Percentiles rank a stretch among this genome's conserved stretches.
These are phyloP conservation scores for Triplophysa tibetana DNA, from an alignment of 2,113 vertebrate species.

Conservation along the genomic window DNA sequence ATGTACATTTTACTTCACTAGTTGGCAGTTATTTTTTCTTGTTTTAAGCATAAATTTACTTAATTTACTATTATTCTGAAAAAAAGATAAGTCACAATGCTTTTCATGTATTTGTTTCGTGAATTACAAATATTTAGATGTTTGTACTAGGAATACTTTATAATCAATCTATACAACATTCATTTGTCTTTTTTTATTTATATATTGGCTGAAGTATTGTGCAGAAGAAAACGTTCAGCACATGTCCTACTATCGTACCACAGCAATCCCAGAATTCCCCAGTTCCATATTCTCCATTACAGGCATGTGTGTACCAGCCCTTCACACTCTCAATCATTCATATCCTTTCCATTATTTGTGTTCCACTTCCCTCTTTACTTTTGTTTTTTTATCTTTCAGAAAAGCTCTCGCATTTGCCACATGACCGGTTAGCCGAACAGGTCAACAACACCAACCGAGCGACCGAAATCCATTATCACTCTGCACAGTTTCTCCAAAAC, in stretches of 20 bases:
- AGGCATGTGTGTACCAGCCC: constrained; percentile 33
- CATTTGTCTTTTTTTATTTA: too few species aligned
- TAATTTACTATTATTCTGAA: too few species aligned
- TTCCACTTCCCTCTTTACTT: background rate
- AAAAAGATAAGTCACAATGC: too few species aligned
- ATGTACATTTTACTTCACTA: too few species aligned
- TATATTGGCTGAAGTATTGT: too few species aligned
- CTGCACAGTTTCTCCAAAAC: constrained; percentile 65
- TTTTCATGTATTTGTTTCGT: too few species aligned
- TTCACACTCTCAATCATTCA: constrained; percentile 73
- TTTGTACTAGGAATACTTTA: too few species aligned
- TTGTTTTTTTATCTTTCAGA: constrained; percentile 25
- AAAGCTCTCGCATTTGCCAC: constrained; percentile 67
- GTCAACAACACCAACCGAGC: constrained; percentile 68
- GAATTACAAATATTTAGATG: too few species aligned
- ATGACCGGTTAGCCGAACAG: constrained; percentile 71
- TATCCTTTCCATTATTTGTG: constrained; percentile 25
- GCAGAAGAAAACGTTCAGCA: too few species aligned
- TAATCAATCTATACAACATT: too few species aligned
- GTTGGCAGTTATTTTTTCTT: too few species aligned
- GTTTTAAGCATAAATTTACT: too few species aligned
- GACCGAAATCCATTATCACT: constrained; percentile 61
- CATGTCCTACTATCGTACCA: background rate
- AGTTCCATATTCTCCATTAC: constrained; percentile 38
- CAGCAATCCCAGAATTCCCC: constrained; percentile 37